A percentile compares a stretch with the other conserved stretches of the same genome.
Conservation (phyloP, 2,888 invertebrate species). For the Thymelicus lineola region DNA sequence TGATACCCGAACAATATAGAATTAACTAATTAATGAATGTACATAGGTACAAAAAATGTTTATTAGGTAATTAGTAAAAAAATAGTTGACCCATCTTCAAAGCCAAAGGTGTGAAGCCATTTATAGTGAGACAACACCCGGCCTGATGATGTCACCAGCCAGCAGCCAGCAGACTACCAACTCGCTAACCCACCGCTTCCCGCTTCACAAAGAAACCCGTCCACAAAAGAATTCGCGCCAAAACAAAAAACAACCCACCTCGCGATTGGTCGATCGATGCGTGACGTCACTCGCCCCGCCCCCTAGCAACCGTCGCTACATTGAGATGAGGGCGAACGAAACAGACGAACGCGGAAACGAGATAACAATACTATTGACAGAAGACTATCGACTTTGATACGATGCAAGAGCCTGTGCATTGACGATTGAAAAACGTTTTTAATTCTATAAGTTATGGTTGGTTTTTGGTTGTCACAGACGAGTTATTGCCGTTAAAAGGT, state of each 20-base stretch:
- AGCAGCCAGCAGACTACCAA: neutral
- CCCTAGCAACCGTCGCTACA: constrained; percentile 82
- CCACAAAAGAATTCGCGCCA: constrained; percentile 66
- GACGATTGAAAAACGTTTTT: constrained; percentile 42
- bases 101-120: constrained; percentile 15
- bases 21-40: too few relatives aligned
- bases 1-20: too few relatives aligned
- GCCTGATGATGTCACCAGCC: constrained; percentile 16
- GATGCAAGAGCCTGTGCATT: constrained; percentile 40
- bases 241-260: constrained; percentile 64
- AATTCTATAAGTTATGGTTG: neutral
- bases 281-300: constrained; percentile 81
- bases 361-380: constrained; percentile 67
- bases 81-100: neutral
- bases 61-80: neutral
- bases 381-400: constrained; percentile 42
- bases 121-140: constrained; percentile 29
- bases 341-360: constrained; percentile 66
- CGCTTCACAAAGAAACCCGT: constrained; percentile 69
- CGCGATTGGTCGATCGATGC: constrained; percentile 66
- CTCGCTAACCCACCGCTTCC: constrained; percentile 49
- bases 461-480: constrained; percentile 41
- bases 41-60: neutral
- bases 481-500: constrained; percentile 24
- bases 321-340: constrained; percentile 78